A percentile compares a stretch with the other conserved stretches of the same genome.
These are phyloP conservation scores for Tachysurus fulvidraco DNA, from an alignment of 2,113 vertebrate genomes.

Conservation along the genomic window DNA sequence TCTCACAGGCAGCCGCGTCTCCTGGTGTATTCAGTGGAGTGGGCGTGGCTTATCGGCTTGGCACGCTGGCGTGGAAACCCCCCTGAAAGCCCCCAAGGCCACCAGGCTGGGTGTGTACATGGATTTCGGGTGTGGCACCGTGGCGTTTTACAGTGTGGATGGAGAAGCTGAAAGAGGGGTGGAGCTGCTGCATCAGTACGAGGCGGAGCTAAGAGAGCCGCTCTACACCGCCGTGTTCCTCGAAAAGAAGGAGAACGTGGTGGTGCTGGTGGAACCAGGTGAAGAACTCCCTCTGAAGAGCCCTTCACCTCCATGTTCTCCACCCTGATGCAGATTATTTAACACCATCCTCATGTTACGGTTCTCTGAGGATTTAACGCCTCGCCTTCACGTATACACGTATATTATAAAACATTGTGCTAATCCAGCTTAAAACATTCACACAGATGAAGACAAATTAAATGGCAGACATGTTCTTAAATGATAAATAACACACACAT, in stretches of 20 bases:
- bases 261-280: conserved; percentile 67
- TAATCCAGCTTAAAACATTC: not conserved
- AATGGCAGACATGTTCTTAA: no score
- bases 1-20: conserved; percentile 77
- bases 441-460: no score
- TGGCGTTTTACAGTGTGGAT: conserved; percentile 73
- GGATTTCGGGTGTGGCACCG: conserved; percentile 66
- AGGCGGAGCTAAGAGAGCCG: conserved; percentile 73
- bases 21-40: conserved; percentile 79
- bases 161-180: conserved; percentile 53
- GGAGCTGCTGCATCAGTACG: conserved; percentile 72
- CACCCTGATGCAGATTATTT: conserved; percentile 23
- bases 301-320: conserved; percentile 63
- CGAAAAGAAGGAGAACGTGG: conserved; percentile 79
- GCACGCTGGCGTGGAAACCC: conserved; percentile 76
- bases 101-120: conserved; percentile 74
- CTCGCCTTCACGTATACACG: no score
- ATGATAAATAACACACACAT: no score
- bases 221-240: conserved; percentile 80
- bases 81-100: conserved; percentile 65
- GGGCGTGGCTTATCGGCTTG: conserved; percentile 81
- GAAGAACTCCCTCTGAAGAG: conserved; percentile 58
- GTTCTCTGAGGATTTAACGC: not conserved
- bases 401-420: not conserved
- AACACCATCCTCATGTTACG: no score